These are phyloP conservation scores for Phylloscopus trochilus DNA, from an alignment of 2,113 vertebrate species.

Conservation along the genomic window DNA sequence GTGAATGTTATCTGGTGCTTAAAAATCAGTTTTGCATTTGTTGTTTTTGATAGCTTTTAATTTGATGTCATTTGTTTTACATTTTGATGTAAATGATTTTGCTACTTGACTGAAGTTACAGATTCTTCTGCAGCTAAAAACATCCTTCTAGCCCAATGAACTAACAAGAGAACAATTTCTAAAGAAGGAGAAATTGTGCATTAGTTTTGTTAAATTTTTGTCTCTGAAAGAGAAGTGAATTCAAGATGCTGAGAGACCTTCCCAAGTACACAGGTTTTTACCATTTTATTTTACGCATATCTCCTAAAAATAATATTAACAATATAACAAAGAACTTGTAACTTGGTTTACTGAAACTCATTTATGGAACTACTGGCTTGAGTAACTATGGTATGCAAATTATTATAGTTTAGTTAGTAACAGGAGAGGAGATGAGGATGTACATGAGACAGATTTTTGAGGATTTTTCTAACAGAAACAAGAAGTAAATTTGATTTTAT, in stretches of 20 bases:
- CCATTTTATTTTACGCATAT: not conserved
- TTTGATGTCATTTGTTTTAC: too few relatives aligned
- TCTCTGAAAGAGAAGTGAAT: not conserved
- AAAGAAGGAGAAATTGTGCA: not conserved
- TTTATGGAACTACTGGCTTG: not conserved
- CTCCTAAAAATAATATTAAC: not conserved
- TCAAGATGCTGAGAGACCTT: not conserved
- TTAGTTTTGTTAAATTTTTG: not conserved
- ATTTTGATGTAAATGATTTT: not conserved
- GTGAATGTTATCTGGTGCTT: not conserved
- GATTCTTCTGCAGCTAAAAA: not conserved
- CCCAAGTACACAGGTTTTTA: not conserved
- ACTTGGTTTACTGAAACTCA: not conserved
- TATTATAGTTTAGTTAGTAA: not conserved
- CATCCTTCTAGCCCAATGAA: not conserved
- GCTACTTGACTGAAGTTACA: not conserved
- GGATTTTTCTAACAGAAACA: not conserved
- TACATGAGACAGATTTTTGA: rapidly evolving
- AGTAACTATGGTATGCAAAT: not conserved
- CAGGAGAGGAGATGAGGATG: not conserved
- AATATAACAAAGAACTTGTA: not conserved
- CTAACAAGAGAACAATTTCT: not conserved
- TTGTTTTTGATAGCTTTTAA: not conserved
- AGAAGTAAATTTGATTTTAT: not conserved
- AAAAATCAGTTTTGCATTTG: not conserved